These are phyloP conservation scores for Parauchenoglanis punctatus DNA, from an alignment of 2,797 vertebrate species.

Conservation along the genomic window DNA sequence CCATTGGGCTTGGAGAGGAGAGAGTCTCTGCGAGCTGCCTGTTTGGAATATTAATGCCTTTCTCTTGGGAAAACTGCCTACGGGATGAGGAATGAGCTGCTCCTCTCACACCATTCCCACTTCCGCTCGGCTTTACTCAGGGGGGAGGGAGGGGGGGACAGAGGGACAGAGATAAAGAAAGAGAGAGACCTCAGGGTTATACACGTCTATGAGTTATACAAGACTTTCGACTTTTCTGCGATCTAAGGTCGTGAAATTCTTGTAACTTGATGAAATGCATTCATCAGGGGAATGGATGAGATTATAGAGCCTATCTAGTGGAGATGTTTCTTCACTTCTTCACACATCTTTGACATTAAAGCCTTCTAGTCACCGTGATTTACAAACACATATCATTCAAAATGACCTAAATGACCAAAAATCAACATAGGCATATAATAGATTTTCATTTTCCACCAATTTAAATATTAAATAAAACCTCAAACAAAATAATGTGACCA, in stretches of 20 bases:
- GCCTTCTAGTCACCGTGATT: not conserved
- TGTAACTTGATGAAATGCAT: not conserved
- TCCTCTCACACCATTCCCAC: constrained; percentile 41
- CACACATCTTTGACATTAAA: not conserved
- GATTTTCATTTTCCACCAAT: not conserved
- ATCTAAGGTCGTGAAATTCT: not conserved
- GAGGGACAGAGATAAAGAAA: not conserved
- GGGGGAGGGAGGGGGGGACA: not conserved
- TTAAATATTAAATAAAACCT: constrained; percentile 18
- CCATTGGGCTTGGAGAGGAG: constrained; percentile 68
- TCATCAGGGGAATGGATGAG: not conserved
- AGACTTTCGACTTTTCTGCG: not conserved
- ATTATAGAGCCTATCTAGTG: not conserved
- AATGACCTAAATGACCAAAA: not conserved
- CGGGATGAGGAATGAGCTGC: constrained; percentile 58
- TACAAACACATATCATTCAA: not conserved
- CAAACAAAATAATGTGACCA: not conserved
- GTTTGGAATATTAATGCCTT: constrained; percentile 76
- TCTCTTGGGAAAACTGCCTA: constrained; percentile 67
- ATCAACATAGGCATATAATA: not conserved
- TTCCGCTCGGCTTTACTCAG: constrained; percentile 49
- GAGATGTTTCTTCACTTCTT: not conserved
- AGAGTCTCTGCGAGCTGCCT: constrained; percentile 64
- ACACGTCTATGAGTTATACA: not conserved
- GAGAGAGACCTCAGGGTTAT: too few relatives aligned